Evolutionary conservation across 1,140 invertebrate genomes (phyloP), one percentile per base, ranked within the genome.

Genomic region (Trachymyrmex septentrionalis): DNA sequence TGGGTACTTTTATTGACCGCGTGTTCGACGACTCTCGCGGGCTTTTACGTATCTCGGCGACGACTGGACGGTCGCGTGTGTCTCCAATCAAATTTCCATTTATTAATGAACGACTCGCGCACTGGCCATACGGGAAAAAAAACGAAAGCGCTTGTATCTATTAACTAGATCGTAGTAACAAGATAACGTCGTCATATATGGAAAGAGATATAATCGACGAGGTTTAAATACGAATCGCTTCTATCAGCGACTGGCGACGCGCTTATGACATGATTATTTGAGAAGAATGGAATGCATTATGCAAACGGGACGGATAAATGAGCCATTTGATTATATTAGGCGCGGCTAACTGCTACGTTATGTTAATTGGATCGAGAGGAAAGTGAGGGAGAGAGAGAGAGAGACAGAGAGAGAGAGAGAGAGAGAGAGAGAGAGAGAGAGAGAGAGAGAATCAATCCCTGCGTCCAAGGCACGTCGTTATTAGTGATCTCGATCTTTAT

Each of bases 51-150:
- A 38, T 80, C 44, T 50, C 24, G 9, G 6, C 34, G 16, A 24
- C 21, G 50, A 10, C 21, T 3, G 55, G 21, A 57, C 30, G 6
- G 30, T 44, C 38, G 38, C 78, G 19, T 21, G 66, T 27, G 34
- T 72, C 66, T 19, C 12, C 12, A 38, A 19, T 50, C 55, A 64
- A 90, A 91, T 91, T 91, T 91, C 86, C 90, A 88, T 88, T 91
- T 91, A 85, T 91, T 90, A 88, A 88, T 84, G 61, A 66, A 44
- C 10, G 80, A 24, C 7, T 48, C 21, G 61, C 61, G 71, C 30
- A 38, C 27, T 44, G 14, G 19, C 27, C 64, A 67, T 19, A 50
- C 19, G 67, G 24, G 57, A 87, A 55, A 88, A 82, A 44, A 55
- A 89, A 82, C 7, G 44, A 78, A 63, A 55, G 64, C 30, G 80